A percentile compares a stretch with the other conserved stretches of the same genome.
phyloP scores from a whole-genome alignment of 2,888 invertebrate species.

The Altica lythri region DNA sequence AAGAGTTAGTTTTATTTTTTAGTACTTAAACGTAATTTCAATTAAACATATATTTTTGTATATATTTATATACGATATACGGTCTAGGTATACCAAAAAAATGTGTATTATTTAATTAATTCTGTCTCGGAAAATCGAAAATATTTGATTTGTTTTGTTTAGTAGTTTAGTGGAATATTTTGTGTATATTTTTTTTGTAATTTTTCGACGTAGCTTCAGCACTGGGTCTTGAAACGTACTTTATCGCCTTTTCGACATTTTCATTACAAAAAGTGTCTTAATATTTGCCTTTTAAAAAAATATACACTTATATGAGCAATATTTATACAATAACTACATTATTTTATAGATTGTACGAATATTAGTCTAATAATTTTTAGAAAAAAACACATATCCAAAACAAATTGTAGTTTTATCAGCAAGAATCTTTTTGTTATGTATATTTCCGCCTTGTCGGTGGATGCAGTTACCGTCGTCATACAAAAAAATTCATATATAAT shows the following conservation, averaged over 20 bases:
- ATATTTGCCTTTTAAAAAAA: constrained; percentile 44
- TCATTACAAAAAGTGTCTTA: constrained; percentile 38
- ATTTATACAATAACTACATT: constrained; percentile 35
- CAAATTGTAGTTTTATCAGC: constrained; percentile 7
- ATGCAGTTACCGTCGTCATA: too few relatives aligned
- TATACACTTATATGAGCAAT: constrained; percentile 51
- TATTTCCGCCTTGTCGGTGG: too few relatives aligned
- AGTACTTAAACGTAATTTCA: constrained; percentile 34
- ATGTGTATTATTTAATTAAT: too few relatives aligned
- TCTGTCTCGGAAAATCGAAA: too few relatives aligned
- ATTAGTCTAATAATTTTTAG: constrained; percentile 13
- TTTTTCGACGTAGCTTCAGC: constrained; percentile 26
- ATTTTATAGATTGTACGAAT: constrained; percentile 25
- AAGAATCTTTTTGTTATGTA: constrained; percentile 10
- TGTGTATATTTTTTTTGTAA: constrained; percentile 40
- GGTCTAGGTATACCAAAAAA: constrained; percentile 59
- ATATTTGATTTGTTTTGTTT: too few relatives aligned
- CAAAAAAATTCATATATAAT: too few relatives aligned
- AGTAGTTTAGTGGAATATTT: too few relatives aligned
- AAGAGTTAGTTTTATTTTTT: constrained; percentile 42
- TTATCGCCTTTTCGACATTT: constrained; percentile 38
- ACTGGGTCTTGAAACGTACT: constrained; percentile 36
- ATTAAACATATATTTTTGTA: constrained; percentile 52
- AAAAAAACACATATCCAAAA: constrained; percentile 14
- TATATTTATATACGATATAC: constrained; percentile 55